Percentiles rank a stretch among this genome's conserved stretches.
These are phyloP conservation scores for Lithodes maja DNA, from an alignment of 2,888 invertebrate species.

Conservation along the genomic window DNA sequence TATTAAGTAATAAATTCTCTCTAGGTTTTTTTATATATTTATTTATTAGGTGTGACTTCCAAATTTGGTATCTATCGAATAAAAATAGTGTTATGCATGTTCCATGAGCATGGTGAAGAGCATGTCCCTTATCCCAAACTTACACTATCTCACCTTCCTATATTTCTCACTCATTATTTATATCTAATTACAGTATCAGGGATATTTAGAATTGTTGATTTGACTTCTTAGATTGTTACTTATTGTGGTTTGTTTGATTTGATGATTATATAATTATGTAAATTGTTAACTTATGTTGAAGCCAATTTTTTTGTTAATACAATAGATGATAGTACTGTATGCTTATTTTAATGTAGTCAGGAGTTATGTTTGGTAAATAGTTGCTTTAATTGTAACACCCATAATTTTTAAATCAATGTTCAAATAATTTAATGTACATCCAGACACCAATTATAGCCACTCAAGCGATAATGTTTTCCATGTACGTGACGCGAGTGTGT, in stretches of 20 bases:
- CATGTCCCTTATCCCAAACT: not conserved
- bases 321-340: not conserved
- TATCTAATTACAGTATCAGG: not conserved
- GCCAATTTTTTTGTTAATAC: not conserved
- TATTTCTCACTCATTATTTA: not conserved
- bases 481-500: slow-evolving; percentile 40
- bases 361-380: not conserved
- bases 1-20: too few relatives aligned
- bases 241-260: too few relatives aligned
- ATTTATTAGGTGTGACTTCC: too few relatives aligned
- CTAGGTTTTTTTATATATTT: too few relatives aligned
- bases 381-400: slow-evolving; percentile 7
- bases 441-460: not conserved
- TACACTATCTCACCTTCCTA: not conserved
- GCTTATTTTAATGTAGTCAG: not conserved
- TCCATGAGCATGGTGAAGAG: not conserved
- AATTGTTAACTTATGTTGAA: not conserved
- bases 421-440: not conserved
- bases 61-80: too few relatives aligned
- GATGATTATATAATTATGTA: not conserved
- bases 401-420: not conserved
- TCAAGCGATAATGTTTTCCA: not conserved
- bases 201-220: too few relatives aligned
- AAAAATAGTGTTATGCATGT: not conserved
- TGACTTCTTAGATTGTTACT: too few relatives aligned